phyloP scores from a whole-genome alignment of 2,797 vertebrate genomes.

The Cygnus olor region DNA sequence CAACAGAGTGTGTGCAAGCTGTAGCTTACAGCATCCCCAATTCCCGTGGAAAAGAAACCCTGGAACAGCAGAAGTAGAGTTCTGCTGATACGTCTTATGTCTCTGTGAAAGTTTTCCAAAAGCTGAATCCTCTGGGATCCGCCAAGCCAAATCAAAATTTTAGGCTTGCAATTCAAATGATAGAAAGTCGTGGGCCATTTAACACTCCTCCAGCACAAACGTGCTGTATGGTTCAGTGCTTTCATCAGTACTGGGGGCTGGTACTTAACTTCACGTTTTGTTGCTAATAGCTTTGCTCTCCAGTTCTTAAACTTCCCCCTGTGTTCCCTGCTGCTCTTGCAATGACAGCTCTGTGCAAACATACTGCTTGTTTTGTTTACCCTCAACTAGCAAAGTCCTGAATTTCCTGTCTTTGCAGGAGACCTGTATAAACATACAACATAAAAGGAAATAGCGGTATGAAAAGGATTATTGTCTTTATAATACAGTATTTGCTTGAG shows the following conservation, averaged over 20 bases:
- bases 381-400: neutral
- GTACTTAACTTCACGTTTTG: neutral
- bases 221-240: neutral
- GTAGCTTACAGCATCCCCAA: neutral
- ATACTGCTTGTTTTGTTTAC: neutral
- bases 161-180: neutral
- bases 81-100: neutral
- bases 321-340: neutral
- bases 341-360: neutral
- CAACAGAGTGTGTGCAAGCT: neutral
- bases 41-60: neutral
- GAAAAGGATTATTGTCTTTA: neutral
- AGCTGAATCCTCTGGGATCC: neutral
- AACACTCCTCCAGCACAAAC: neutral
- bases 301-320: neutral
- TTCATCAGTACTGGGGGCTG: neutral
- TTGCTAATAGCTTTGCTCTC: neutral
- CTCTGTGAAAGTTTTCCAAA: neutral
- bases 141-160: neutral
- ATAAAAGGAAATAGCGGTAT: neutral
- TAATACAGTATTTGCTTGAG: neutral
- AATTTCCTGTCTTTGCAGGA: neutral
- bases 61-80: neutral
- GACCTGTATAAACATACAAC: neutral
- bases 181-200: neutral